Evolutionary conservation across 2,797 vertebrate genomes (phyloP), one percentile per base, ranked within the genome.

Genomic region (Oophaga sylvatica): DNA sequence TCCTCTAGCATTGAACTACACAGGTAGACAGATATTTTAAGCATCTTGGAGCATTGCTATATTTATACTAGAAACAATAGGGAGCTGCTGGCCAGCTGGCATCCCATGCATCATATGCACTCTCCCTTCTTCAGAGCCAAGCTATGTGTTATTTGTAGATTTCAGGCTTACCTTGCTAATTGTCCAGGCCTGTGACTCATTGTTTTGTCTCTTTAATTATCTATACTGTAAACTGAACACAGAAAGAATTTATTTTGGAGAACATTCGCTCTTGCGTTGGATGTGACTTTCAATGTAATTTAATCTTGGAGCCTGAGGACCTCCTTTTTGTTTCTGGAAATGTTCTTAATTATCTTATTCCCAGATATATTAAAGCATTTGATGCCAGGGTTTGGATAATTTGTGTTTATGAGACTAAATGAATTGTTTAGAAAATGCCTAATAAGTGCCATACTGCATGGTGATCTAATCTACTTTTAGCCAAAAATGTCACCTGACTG

Each of bases 1-100:
- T 78, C 63, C 63, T 86, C 70, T 7, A 81, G 78, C 48, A 65
- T 63, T 75, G 56, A 62, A 35, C 48, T 60, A 79, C 56, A 75
- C 80, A 86, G 80, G 53, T 80, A 83, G 16, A 63, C 41, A 63
- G 35, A 86, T 83, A 83, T 86, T 83, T 83, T 87, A 83, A 73
- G 77, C 80, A 86, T 83, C 65, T 65, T 80, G 41, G 10, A 83
- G 48, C 10, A 31, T 29, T 26, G 35, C 57, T 71, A 87, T 70
- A 82, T 89, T 79, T 87, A 63, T 68, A 83, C 56, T 67, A 35
- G 63, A 83, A 83, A 86, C 80, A 86, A 86, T 83, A 73, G 80
- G 56, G 16, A 78, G n/a, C 73, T 70, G 63, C 56, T 82, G 60
- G 29, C 79, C 84, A 89, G 84, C 68, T 89, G 83, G 71, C 84